Percentiles rank a stretch among this genome's conserved stretches.
These are phyloP conservation scores for Cheiracanthium punctorium DNA, from an alignment of 2,888 invertebrate species.

Conservation along the genomic window DNA sequence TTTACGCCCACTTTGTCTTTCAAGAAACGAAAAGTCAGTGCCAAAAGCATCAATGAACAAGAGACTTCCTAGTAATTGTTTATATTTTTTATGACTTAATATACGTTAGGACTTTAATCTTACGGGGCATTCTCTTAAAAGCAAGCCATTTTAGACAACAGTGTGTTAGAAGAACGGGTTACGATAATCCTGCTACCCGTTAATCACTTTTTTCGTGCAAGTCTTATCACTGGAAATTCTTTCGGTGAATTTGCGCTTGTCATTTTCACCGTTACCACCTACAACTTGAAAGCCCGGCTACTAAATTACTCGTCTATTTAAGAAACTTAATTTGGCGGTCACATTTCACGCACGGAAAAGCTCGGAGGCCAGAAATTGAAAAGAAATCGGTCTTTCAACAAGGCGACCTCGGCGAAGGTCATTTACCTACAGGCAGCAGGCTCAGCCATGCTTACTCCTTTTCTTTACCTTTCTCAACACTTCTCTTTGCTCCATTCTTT, in stretches of 20 bases:
- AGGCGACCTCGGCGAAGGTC: constrained; percentile 49
- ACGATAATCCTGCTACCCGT: background rate
- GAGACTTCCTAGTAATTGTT: too few relatives aligned
- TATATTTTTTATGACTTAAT: too few relatives aligned
- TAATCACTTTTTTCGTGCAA: background rate
- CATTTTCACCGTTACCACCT: background rate
- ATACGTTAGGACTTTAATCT: too few relatives aligned
- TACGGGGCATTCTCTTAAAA: too few relatives aligned
- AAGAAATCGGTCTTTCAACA: background rate
- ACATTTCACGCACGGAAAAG: background rate
- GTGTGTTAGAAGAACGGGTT: background rate
- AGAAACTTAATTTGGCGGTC: constrained; percentile 15
- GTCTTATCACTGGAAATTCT: background rate
- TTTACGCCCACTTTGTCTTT: too few relatives aligned
- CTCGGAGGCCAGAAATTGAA: constrained; percentile 8
- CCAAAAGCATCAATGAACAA: too few relatives aligned
- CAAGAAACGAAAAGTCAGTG: too few relatives aligned
- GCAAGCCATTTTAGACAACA: too few relatives aligned
- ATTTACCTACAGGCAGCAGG: constrained; percentile 54
- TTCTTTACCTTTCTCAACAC: background rate
- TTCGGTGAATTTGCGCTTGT: background rate
- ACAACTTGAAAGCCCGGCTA: background rate
- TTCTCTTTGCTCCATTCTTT: background rate
- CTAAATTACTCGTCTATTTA: background rate
- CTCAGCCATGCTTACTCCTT: constrained; percentile 32